phyloP scores from a whole-genome alignment of 2,113 vertebrate species.

The mouse (Mus musculus) region DNA sequence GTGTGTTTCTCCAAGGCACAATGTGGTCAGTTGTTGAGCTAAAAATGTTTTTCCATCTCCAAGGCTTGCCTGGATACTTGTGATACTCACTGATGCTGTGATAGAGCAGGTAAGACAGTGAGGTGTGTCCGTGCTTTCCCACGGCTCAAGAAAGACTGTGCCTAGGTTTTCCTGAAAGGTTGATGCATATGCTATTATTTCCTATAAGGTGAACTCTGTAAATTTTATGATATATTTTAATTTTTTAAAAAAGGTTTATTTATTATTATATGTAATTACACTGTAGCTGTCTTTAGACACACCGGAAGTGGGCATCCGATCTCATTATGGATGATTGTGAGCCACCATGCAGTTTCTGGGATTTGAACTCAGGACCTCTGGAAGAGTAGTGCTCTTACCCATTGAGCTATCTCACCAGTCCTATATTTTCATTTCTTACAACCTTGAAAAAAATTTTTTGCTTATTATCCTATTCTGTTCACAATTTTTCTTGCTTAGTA shows the following conservation, averaged over 20 bases:
- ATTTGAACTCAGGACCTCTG: too few relatives aligned
- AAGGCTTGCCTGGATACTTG: background rate
- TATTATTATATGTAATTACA: too few relatives aligned
- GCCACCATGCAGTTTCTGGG: too few relatives aligned
- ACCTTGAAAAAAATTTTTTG: background rate
- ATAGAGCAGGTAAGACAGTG: background rate
- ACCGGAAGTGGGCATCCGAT: too few relatives aligned
- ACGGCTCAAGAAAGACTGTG: background rate
- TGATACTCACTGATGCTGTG: background rate
- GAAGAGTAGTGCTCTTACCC: too few relatives aligned
- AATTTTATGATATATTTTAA: constrained; percentile 16
- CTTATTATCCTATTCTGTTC: background rate
- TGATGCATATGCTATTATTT: background rate
- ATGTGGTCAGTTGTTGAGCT: background rate
- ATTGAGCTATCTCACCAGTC: too few relatives aligned
- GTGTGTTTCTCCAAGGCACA: background rate
- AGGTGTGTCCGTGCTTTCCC: background rate
- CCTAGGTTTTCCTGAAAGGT: background rate
- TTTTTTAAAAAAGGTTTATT: background rate
- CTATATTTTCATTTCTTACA: constrained; percentile 17
- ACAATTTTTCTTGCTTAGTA: background rate
- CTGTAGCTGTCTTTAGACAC: too few relatives aligned
- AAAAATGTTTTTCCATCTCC: background rate
- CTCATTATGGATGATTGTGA: too few relatives aligned
- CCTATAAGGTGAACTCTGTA: background rate